These are phyloP conservation scores for Brachyhypopomus occidentalis DNA, from an alignment of 2,113 vertebrate species.

Conservation along the genomic window DNA sequence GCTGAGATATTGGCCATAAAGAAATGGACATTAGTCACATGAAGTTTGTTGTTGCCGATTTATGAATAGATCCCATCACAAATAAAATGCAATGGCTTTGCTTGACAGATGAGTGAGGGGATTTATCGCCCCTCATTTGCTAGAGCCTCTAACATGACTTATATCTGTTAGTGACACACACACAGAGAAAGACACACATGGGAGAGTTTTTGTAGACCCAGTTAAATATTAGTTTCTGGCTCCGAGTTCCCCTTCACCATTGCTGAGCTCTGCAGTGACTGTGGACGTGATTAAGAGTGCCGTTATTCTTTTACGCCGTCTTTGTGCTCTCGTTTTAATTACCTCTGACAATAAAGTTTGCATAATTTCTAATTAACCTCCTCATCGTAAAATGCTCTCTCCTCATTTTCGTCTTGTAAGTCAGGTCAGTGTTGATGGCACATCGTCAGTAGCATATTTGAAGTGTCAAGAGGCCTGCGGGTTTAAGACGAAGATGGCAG, in stretches of 20 bases:
- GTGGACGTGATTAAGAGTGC: conserved; percentile 51
- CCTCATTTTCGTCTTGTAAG: conserved; percentile 21
- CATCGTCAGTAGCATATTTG: no score
- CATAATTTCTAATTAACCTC: conserved; percentile 48
- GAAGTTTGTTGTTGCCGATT: background rate
- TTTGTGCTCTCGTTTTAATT: conserved; percentile 61
- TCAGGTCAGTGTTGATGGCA: background rate
- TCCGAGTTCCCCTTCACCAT: background rate
- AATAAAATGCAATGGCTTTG: background rate
- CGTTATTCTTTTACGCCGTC: conserved; percentile 46
- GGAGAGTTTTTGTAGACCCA: background rate
- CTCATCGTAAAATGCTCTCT: background rate
- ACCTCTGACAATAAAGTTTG: conserved; percentile 59
- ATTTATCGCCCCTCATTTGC: conserved; percentile 27
- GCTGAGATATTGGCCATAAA: background rate
- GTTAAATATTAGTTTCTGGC: background rate
- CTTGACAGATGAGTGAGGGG: conserved; percentile 19
- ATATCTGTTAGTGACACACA: background rate
- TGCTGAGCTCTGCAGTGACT: conserved; percentile 5
- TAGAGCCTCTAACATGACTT: conserved; percentile 10
- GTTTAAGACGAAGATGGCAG: no score
- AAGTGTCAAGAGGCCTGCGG: no score
- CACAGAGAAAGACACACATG: background rate
- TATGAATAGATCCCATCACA: background rate
- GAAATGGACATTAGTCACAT: background rate